These are phyloP conservation scores for Cyprinodon tularosa DNA, from an alignment of 2,113 vertebrate species.

Conservation along the genomic window DNA sequence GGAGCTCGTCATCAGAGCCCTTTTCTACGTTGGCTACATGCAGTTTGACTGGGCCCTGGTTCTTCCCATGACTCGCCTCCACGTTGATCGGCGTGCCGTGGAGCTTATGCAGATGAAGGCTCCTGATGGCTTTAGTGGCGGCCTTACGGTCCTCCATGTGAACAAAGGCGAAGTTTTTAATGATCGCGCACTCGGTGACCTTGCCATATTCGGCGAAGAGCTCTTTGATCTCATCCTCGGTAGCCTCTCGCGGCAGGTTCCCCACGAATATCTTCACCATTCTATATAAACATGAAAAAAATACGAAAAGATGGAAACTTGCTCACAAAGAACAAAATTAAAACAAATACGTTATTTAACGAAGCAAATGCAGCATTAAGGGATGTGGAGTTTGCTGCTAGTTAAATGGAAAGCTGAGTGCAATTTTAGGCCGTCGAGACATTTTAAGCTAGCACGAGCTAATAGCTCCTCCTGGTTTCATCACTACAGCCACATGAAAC, in stretches of 20 bases:
- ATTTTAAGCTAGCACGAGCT: neutral
- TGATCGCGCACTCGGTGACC: constrained; percentile 82
- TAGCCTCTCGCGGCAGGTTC: constrained; percentile 79
- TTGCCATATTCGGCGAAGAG: constrained; percentile 79
- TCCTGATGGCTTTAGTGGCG: constrained; percentile 82
- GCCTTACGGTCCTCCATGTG: constrained; percentile 85
- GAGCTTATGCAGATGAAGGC: constrained; percentile 79
- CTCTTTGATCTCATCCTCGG: constrained; percentile 78
- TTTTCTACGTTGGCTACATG: constrained; percentile 83
- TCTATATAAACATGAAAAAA: constrained; percentile 18
- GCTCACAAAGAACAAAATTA: no score
- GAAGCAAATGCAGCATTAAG: no score
- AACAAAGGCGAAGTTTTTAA: constrained; percentile 85
- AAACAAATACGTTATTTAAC: no score
- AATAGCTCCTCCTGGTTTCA: neutral
- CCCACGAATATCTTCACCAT: constrained; percentile 87
- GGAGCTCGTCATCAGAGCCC: constrained; percentile 78
- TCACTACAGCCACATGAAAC: neutral
- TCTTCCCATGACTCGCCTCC: constrained; percentile 82
- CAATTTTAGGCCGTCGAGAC: neutral
- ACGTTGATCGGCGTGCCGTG: constrained; percentile 83
- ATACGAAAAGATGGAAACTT: neutral
- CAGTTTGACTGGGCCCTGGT: constrained; percentile 80
- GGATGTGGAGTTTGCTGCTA: no score
- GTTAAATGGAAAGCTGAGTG: no score